Percentiles rank a stretch among this genome's conserved stretches.
Evolutionary conservation across 2,888 invertebrate species (phyloP).

Genomic region (Eledona agricola): DNA sequence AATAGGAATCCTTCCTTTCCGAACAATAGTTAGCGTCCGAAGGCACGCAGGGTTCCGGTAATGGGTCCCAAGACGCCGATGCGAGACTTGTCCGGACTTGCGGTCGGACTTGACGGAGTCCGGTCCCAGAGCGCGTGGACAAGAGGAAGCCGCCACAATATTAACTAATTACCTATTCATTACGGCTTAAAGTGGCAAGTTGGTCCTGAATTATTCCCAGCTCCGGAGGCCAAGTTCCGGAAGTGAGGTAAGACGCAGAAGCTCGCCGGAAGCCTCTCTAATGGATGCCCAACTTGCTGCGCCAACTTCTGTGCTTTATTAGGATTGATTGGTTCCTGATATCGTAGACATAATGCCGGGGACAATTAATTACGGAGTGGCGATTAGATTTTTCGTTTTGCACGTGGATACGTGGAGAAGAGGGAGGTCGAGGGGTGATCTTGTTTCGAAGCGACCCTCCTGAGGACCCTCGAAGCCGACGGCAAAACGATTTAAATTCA

Average conservation of each 20-base stretch:
- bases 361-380: constrained; percentile 18
- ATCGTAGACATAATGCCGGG: constrained; percentile 25
- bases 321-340: constrained; percentile 60
- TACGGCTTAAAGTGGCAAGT: constrained; percentile 65
- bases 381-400: constrained; percentile 1
- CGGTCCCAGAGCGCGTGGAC: constrained; percentile 57
- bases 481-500: constrained; percentile 60
- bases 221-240: constrained; percentile 60
- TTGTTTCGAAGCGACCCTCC: constrained; percentile 33
- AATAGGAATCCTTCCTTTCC: constrained; percentile 59
- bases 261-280: constrained; percentile 59
- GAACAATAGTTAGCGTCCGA: constrained; percentile 53
- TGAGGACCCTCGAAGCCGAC: constrained; percentile 37
- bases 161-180: constrained; percentile 65
- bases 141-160: constrained; percentile 61
- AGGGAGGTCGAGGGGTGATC: constrained; percentile 17
- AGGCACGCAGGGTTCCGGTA: constrained; percentile 54
- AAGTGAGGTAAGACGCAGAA: constrained; percentile 62
- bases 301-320: constrained; percentile 52
- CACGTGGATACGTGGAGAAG: too few relatives aligned
- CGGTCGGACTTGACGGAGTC: constrained; percentile 43
- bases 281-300: constrained; percentile 55
- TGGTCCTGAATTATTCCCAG: constrained; percentile 63
- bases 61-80: constrained; percentile 60
- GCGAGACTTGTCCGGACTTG: constrained; percentile 50